These are phyloP conservation scores for Silurus glanis DNA, from an alignment of 2,113 vertebrate species.

Conservation along the genomic window DNA sequence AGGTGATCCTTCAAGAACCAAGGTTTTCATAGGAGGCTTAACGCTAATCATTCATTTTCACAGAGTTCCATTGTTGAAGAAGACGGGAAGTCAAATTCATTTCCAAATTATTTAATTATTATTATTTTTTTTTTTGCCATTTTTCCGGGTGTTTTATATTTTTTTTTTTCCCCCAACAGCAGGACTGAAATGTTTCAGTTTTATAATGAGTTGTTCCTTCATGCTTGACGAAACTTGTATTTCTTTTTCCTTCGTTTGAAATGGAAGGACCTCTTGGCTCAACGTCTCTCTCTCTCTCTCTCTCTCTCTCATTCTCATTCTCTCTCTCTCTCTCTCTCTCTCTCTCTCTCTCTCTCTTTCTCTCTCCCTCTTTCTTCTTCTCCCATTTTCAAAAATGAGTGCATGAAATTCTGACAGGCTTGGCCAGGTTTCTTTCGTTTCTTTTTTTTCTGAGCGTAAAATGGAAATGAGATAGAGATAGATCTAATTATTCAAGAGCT, in stretches of 20 bases:
- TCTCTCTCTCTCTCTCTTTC: constrained; percentile 29
- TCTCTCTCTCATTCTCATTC: neutral
- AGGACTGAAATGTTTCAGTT: constrained; percentile 65
- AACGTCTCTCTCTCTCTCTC: constrained; percentile 25
- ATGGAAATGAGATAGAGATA: constrained; percentile 60
- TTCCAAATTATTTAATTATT: constrained; percentile 54
- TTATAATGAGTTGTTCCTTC: constrained; percentile 70
- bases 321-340: neutral
- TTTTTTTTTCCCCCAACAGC: constrained; percentile 22
- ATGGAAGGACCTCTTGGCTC: constrained; percentile 59
- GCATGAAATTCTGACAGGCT: constrained; percentile 68
- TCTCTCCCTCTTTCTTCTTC: constrained; percentile 44
- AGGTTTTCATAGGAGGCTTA: neutral
- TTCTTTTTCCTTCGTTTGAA: constrained; percentile 58
- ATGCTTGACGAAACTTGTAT: constrained; percentile 70
- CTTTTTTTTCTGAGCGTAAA: constrained; percentile 56
- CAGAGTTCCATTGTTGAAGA: constrained; percentile 50
- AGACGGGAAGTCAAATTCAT: constrained; percentile 47
- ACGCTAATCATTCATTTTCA: constrained; percentile 52
- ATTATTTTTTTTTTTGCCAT: constrained; percentile 30
- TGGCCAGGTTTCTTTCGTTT: constrained; percentile 61
- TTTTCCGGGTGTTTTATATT: neutral
- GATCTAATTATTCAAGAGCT: constrained; percentile 67
- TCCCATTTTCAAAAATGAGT: constrained; percentile 48
- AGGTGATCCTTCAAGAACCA: constrained; percentile 36